These are phyloP conservation scores for Pseudococcus viburni DNA, from an alignment of 2,888 invertebrate species.

Conservation along the genomic window DNA sequence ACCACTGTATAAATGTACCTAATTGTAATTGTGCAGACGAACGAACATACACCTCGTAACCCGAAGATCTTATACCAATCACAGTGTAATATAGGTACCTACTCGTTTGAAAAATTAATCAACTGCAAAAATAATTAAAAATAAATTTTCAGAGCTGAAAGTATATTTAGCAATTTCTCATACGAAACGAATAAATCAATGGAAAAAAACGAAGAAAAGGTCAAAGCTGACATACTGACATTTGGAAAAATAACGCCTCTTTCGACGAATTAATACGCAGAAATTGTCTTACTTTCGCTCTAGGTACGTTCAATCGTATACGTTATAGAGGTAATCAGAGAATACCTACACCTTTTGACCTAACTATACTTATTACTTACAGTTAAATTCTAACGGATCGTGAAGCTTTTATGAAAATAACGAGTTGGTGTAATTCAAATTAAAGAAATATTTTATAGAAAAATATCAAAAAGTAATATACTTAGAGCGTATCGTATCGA, in stretches of 20 bases:
- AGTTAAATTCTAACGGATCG: background rate
- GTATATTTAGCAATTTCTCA: background rate
- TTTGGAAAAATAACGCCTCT: conserved; percentile 42
- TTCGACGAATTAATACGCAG: conserved; percentile 2
- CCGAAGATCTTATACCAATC: too few species aligned
- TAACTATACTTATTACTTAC: background rate
- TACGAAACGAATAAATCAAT: background rate
- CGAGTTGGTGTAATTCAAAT: background rate
- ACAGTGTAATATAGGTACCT: background rate
- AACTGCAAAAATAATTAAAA: background rate
- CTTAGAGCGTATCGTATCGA: background rate
- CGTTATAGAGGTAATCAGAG: background rate
- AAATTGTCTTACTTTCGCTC: background rate
- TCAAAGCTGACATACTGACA: conserved; percentile 26
- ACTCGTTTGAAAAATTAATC: background rate
- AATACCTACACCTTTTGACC: conserved; percentile 5
- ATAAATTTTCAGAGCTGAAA: background rate
- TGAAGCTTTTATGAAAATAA: background rate
- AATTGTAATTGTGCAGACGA: too few species aligned
- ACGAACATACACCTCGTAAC: too few species aligned
- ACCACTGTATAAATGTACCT: too few species aligned
- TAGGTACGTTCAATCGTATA: too few species aligned
- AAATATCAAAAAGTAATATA: conserved; percentile 23
- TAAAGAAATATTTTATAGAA: background rate
- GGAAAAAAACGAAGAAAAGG: background rate